Base-by-base conservation (phyloP, 2,888 invertebrate species). In the Agonopterix heracliana region DNA sequence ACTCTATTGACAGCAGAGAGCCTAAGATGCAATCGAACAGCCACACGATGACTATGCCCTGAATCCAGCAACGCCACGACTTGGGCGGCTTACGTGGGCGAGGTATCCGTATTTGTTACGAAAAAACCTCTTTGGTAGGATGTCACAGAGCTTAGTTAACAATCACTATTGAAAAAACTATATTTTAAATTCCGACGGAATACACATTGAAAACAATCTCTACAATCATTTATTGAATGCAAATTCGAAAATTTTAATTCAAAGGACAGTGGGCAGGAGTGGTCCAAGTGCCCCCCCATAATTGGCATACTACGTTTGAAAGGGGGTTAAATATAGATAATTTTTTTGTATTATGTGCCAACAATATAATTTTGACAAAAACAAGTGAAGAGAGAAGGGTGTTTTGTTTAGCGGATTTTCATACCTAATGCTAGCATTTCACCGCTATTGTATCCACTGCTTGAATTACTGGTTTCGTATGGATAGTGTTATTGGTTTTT, bases 21-120 rank as follows among this genome's bases (percentile, higher is more conserved):
- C 41, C 14, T 34, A 9, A 45, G 26, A 45, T 12, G 44, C 45
- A 45, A 45, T 45, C 45, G n/a, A 14, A 12, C 45, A 45, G 45
- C 45, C 35, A 36, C 36, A 36, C 41, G 41, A 7, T 41, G 41
- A 41, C 41, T 11, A 11, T 8, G 36, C 36, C 36, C 9, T 36
- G 36, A 36, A 36, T 36, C 36, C n/a, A 41, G 43, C 50, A 50
- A 50, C 34, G 34, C 44, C 46, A 50, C 44, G 9, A 46, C 44
- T 50, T 50, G 40, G 46, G 50, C 46, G 40, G 46, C 50, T 50
- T 43, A 14, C n/a, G 43, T 5, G 43, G 44, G 46, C 34, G 13
- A 48, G 14, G 40, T 40, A 40, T 40, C 40, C 40, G 3, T 40
- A 40, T 40, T 35, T 8, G 35, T 35, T 35, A 35, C 7, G 35